Evolutionary conservation across 92 coral and sea anemone species (phyloP), one percentile per base, ranked within the genome.

Genomic region (Scolanthus callimorphus): DNA sequence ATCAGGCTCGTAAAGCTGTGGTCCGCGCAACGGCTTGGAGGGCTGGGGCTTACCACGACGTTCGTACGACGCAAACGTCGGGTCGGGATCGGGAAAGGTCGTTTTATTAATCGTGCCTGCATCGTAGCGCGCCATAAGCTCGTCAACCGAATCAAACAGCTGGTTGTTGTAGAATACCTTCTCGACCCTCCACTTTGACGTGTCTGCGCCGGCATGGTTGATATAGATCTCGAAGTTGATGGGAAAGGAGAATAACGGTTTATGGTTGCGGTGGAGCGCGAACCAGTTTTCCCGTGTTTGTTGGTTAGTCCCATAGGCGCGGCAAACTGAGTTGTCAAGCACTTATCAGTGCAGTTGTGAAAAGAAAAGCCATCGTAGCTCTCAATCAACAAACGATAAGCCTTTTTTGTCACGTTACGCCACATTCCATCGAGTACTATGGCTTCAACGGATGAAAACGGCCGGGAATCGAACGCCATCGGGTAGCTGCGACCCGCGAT

Each of bases 1-100:
- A 51, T 88, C 96, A 0, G 96, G 96, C 60, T 88, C 96, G 46
- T 39, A 87, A 11, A 62, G 56, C 71, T 74, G 79, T 8, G 89
- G 89, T 15, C 75, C 85, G 20, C 95, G 70, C 66, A 83, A 52
- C 29, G 95, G 89, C 47, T 39, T 56, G 24, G 81, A 20, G 27
- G 95, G 95, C 60, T 82, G 86, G 17, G 73, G 71, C 46, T 53
- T 20, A 9, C 86, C 90, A 6, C 96, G 86, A 20, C 86, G 62
- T 20, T 69, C 37, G 23, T 65, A 69, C 17, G 84, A 28, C 1
- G 95, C 77, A 54, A 67, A 68, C 15, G 52, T 29, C 2, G 61
- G 65, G 0, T 65, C 65, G 19, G 85, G 83, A n/a, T 70, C 76
- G 51, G 65, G 76, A 15, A 68, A 29, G n/a, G 37, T 34, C 4